Evolutionary conservation across 1,140 invertebrate genomes (phyloP), one percentile per base, ranked within the genome.

Genomic region (Nephila pilipes): DNA sequence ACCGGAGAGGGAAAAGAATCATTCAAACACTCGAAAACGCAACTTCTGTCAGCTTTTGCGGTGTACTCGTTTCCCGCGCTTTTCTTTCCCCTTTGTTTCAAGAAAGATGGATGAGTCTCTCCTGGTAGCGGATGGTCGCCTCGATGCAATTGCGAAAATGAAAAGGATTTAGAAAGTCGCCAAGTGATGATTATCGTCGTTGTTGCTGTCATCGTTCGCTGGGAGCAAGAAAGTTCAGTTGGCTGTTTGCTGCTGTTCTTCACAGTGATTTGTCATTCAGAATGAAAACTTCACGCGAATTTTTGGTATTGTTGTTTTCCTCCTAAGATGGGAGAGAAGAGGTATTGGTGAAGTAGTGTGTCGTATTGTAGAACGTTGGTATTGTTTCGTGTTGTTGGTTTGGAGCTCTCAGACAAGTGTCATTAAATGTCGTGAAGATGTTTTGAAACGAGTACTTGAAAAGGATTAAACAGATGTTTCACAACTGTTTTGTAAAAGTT

Each of bases 221-320:
- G 8, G 38, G 16, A 32, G 25, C 29, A 87, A 60, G 85, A 63
- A 87, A 87, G 25, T 38, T 85, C 83, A 80, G 75, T 80, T 80
- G 46, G 69, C n/a, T 25, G 80, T 83, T 81, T 83, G 36, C 25
- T 79, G 81, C 54, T 83, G 81, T 83, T 83, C 46, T 83, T 55
- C 81, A 25, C 46, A 36, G 85, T 60, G 55, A 87, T 87, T 87
- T 87, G 85, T 87, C 85, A 87, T 60, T n/a, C 54, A 20, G 85
- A 54, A 60, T 87, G 85, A 87, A 46, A 46, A 87, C 81, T 83
- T 83, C 81, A n/a, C 29, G 25, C 69, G 69, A 75, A 29, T 32
- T 60, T 60, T 1, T 36, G 69, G 38, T 81, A 54, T 81, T 55
- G 80, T 81, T 81, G 38, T 32, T 32, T 75, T 75, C 25, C 16